Evolutionary conservation across 2,888 invertebrate genomes (phyloP).

Genomic region (Tenthredo distinguenda): DNA sequence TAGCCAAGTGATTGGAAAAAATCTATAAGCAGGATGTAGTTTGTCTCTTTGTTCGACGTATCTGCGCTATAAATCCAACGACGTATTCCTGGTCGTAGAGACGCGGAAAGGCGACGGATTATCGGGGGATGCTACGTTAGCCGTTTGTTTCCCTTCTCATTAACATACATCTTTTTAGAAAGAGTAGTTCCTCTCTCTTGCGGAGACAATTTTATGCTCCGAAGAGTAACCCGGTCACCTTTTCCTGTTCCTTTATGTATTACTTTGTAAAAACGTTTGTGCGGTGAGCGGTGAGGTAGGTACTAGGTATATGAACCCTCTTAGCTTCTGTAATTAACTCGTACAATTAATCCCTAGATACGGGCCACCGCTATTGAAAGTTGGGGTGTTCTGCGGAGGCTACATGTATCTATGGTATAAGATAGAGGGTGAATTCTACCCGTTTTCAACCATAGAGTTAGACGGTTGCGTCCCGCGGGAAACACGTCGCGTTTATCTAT

Average conservation of each 20-base stretch:
- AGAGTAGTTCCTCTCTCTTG: background rate
- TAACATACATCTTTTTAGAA: background rate
- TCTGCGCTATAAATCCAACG: background rate
- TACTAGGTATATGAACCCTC: background rate
- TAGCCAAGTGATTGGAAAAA: constrained; percentile 17
- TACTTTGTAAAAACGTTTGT: background rate
- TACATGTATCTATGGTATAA: background rate
- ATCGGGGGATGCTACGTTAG: background rate
- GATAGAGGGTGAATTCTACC: background rate
- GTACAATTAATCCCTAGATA: constrained; percentile 30
- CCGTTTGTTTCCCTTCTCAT: background rate
- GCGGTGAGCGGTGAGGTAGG: background rate
- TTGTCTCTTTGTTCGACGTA: constrained; percentile 10
- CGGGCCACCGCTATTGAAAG: constrained; percentile 41
- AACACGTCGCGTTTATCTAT: background rate
- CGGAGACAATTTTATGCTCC: background rate
- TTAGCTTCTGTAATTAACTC: constrained; percentile 26
- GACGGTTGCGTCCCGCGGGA: constrained; percentile 2
- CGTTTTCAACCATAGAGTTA: background rate
- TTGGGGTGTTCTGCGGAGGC: constrained; percentile 8
- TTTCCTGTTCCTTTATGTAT: background rate
- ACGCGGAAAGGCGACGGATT: background rate
- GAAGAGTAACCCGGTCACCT: background rate
- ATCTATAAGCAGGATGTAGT: background rate
- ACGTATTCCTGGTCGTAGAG: background rate